phyloP scores from a whole-genome alignment of 2,888 invertebrate species.

The Meiosimyza platycephala region DNA sequence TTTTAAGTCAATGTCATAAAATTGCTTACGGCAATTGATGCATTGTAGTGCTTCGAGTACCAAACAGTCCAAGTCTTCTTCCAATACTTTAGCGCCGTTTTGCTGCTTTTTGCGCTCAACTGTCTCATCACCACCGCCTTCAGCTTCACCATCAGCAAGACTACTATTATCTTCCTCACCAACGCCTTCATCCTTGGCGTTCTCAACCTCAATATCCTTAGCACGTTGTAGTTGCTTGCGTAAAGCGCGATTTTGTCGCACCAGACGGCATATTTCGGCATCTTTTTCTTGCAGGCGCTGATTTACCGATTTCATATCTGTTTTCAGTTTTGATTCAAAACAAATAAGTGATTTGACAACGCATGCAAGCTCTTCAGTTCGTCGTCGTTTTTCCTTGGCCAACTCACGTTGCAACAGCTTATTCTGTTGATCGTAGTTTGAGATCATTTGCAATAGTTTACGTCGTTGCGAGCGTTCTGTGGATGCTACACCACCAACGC shows the following conservation, averaged over 20 bases:
- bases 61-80: slow-evolving; percentile 53
- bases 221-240: slow-evolving; percentile 54
- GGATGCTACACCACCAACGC: slow-evolving; percentile 19
- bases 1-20: slow-evolving; percentile 63
- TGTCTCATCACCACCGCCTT: slow-evolving; percentile 38
- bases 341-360: slow-evolving; percentile 65
- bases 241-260: slow-evolving; percentile 60
- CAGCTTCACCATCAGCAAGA: slow-evolving; percentile 46
- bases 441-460: slow-evolving; percentile 61
- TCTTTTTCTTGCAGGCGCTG: slow-evolving; percentile 64
- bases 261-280: slow-evolving; percentile 61
- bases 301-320: slow-evolving; percentile 65
- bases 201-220: slow-evolving; percentile 46
- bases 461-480: slow-evolving; percentile 58
- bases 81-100: slow-evolving; percentile 25
- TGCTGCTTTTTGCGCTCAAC: slow-evolving; percentile 18
- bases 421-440: slow-evolving; percentile 63
- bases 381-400: slow-evolving; percentile 64
- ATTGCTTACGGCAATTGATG: slow-evolving; percentile 65
- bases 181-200: slow-evolving; percentile 53
- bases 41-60: slow-evolving; percentile 64
- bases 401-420: slow-evolving; percentile 62
- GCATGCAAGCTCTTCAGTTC: slow-evolving; percentile 63
- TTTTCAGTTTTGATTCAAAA: slow-evolving; percentile 65
- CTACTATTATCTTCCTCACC: slow-evolving; percentile 47